These are phyloP conservation scores for Dyspetes luteomarginatus DNA, from an alignment of 2,888 invertebrate genomes.

Conservation along the genomic window DNA sequence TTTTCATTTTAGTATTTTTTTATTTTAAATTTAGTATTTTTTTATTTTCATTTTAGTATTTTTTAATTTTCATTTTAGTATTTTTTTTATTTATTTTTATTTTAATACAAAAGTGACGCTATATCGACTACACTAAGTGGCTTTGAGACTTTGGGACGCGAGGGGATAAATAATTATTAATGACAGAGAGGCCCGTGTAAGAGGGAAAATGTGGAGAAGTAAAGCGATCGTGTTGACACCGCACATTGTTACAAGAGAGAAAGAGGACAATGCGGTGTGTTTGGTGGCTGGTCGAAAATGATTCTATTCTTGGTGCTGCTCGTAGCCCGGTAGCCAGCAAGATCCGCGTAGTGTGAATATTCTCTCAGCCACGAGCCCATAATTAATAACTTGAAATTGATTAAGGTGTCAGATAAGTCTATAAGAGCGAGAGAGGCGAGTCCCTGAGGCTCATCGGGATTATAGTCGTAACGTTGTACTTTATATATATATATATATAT, in stretches of 20 bases:
- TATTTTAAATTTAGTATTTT: no score
- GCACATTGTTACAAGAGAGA: conserved; percentile 76
- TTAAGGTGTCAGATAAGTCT: conserved; percentile 83
- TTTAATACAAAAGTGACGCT: no score
- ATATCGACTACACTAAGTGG: no score
- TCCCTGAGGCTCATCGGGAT: conserved; percentile 41
- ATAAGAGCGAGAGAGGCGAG: conserved; percentile 74
- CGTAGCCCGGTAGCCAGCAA: conserved; percentile 34
- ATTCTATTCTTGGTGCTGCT: conserved; percentile 5
- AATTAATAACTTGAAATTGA: conserved; percentile 82
- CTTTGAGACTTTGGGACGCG: conserved; percentile 1
- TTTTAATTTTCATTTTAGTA: no score
- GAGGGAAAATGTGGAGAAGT: conserved; percentile 39
- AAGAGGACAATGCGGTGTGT: conserved; percentile 64
- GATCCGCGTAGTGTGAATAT: not conserved
- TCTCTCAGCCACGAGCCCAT: conserved; percentile 63
- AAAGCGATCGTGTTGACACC: conserved; percentile 80
- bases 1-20: no score
- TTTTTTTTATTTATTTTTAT: no score
- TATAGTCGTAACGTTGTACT: conserved; percentile 57
- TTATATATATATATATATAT: conserved; percentile 57
- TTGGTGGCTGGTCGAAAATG: conserved; percentile 55
- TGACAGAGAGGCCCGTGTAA: conserved; percentile 62
- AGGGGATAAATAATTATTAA: conserved; percentile 78
- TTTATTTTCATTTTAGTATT: no score